Percentiles rank a stretch among this genome's conserved stretches.
Evolutionary conservation across 2,888 invertebrate species (phyloP).

Genomic region (Amphipyra berbera): DNA sequence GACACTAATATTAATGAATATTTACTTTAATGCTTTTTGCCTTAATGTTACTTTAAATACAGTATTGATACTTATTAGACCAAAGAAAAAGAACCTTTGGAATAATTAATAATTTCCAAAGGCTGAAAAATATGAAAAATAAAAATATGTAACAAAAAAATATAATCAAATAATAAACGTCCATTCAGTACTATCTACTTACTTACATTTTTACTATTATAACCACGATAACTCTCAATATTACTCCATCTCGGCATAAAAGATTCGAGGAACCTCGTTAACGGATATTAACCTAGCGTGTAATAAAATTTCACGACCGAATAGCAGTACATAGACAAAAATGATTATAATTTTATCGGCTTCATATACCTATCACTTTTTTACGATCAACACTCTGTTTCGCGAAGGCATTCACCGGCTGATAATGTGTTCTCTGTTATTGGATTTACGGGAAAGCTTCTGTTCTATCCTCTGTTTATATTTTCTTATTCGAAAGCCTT

Average conservation of each 20-base stretch:
- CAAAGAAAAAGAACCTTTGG: too few relatives aligned
- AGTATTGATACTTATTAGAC: too few relatives aligned
- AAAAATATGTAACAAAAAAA: not conserved
- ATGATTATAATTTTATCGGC: conserved; percentile 52
- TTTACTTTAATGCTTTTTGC: not conserved
- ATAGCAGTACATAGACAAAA: conserved; percentile 50
- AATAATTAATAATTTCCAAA: too few relatives aligned
- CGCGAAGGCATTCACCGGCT: conserved; percentile 42
- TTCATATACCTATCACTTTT: conserved; percentile 42
- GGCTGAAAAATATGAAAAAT: not conserved
- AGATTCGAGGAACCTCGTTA: conserved; percentile 49
- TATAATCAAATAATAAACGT: conserved; percentile 19
- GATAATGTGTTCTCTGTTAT: conserved; percentile 59
- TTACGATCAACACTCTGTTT: conserved; percentile 52
- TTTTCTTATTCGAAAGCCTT: conserved; percentile 64
- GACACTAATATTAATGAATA: conserved; percentile 15
- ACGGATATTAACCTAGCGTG: conserved; percentile 48
- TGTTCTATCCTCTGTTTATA: conserved; percentile 62
- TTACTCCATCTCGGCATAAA: conserved; percentile 40
- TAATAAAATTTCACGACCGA: conserved; percentile 51
- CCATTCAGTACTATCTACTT: conserved; percentile 10
- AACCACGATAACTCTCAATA: conserved; percentile 35
- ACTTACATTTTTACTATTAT: conserved; percentile 30
- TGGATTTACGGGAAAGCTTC: conserved; percentile 59
- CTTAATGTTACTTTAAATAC: too few relatives aligned